Percentiles rank a stretch among this genome's conserved stretches.
Conservation (phyloP, 2,888 invertebrate genomes). For the Malthinus seriepunctatus region DNA sequence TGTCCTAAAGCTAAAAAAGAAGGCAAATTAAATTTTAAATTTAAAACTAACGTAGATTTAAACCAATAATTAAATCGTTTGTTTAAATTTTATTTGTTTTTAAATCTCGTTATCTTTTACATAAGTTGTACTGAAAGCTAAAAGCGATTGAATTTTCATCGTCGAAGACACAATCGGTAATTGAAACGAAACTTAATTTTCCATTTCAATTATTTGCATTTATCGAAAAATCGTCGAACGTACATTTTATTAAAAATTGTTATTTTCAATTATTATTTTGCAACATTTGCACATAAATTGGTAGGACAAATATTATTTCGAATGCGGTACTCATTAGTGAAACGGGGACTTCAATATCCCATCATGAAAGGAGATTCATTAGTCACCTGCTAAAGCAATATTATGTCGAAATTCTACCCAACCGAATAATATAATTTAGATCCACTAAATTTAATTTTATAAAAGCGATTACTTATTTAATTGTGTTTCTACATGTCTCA, state of each 20-base stretch:
- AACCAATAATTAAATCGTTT: too few relatives aligned
- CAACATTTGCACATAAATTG: not conserved
- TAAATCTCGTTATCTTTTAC: constrained; percentile 10
- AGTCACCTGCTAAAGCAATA: constrained; percentile 29
- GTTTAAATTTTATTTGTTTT: not conserved
- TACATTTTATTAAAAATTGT: not conserved
- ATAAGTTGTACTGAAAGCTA: too few relatives aligned
- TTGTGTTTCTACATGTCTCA: constrained; percentile 8
- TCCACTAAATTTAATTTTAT: constrained; percentile 14
- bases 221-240: constrained; percentile 1
- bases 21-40: too few relatives aligned
- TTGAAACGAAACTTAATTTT: constrained; percentile 21
- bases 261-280: not conserved
- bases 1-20: too few relatives aligned
- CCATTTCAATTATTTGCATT: constrained; percentile 9
- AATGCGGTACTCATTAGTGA: constrained; percentile 35
- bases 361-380: constrained; percentile 34
- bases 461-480: constrained; percentile 13
- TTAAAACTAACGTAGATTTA: too few relatives aligned
- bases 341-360: constrained; percentile 20
- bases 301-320: constrained; percentile 8
- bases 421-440: constrained; percentile 23
- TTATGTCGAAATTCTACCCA: constrained; percentile 21
- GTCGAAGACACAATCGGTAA: constrained; percentile 12
- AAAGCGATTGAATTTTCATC: constrained; percentile 11